Percentiles rank a stretch among this genome's conserved stretches.
Conservation (phyloP, 2,888 invertebrate genomes). For the Chironomus tentans region DNA sequence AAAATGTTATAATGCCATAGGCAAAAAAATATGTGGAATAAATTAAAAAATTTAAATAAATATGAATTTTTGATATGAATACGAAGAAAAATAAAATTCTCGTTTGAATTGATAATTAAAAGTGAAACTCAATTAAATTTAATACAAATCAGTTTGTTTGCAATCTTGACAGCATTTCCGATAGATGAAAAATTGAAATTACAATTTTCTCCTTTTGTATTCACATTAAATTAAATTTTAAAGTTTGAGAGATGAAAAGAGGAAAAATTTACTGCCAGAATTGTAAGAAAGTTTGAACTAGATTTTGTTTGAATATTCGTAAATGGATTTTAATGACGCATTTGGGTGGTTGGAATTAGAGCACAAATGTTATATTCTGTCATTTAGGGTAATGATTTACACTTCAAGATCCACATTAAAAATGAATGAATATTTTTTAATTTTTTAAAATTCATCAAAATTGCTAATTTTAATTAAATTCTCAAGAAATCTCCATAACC, state of each 20-base stretch:
- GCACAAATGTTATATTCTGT: no score
- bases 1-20: neutral
- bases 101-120: neutral
- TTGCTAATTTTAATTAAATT: no score
- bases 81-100: neutral
- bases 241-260: neutral
- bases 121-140: neutral
- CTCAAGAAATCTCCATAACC: no score
- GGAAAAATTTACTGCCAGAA: neutral
- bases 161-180: neutral
- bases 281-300: no score
- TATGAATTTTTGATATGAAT: neutral
- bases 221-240: neutral
- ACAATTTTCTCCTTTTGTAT: neutral
- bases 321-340: no score
- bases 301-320: no score
- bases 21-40: neutral
- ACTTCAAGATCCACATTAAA: no score
- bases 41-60: neutral
- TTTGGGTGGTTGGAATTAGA: no score
- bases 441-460: no score
- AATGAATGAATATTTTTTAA: no score
- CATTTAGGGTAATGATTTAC: no score
- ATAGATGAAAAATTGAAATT: neutral
- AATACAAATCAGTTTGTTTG: neutral